phyloP scores from a whole-genome alignment of 2,888 invertebrate genomes.

The Mesochorus sp. region DNA sequence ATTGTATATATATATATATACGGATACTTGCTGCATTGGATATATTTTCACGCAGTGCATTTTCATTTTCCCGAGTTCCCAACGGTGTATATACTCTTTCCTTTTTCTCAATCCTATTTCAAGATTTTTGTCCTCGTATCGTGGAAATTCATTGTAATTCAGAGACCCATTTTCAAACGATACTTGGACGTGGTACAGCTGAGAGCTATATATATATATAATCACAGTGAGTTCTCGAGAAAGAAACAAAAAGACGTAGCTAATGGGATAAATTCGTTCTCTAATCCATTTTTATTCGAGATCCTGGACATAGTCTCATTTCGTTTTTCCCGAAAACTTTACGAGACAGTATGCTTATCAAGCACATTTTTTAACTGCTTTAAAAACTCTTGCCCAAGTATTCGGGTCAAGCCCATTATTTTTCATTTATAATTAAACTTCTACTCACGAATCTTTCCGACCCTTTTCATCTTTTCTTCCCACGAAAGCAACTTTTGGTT shows the following conservation, averaged over 20 bases:
- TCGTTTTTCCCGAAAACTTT: not conserved
- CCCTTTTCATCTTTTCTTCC: not conserved
- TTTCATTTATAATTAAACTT: slow-evolving; percentile 50
- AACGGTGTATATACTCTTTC: not conserved
- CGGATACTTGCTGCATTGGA: slow-evolving; percentile 16
- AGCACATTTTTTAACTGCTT: slow-evolving; percentile 35
- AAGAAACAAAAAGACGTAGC: not conserved
- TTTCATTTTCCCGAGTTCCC: not conserved
- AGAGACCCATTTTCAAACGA: not conserved
- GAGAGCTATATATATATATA: not conserved
- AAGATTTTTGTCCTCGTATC: not conserved
- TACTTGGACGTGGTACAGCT: not conserved
- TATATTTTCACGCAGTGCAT: not conserved
- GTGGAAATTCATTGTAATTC: not conserved
- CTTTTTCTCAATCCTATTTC: not conserved
- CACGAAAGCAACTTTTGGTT: not conserved
- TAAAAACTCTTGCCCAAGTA: slow-evolving; percentile 44
- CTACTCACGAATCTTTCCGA: not conserved
- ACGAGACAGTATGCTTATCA: not conserved
- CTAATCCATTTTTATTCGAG: not conserved
- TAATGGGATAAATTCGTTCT: slow-evolving; percentile 1
- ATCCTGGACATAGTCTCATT: not conserved
- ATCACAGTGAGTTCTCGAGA: not conserved
- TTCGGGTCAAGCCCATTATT: slow-evolving; percentile 38
- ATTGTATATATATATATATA: too few relatives aligned